These are phyloP conservation scores for Osmoderma eremita DNA, from an alignment of 2,888 invertebrate species.

Conservation along the genomic window DNA sequence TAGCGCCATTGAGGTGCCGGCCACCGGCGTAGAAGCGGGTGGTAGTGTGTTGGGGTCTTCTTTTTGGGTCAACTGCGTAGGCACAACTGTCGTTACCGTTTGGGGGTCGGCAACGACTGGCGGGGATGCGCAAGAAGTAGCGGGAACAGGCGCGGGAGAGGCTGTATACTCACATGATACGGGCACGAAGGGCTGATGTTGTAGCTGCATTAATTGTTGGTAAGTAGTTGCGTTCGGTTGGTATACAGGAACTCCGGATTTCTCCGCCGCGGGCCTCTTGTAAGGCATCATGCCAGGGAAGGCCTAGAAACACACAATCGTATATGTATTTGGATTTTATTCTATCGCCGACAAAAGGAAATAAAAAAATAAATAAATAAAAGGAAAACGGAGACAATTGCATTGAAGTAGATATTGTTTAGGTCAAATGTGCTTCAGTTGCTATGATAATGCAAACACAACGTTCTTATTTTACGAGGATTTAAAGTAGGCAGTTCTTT, in stretches of 20 bases:
- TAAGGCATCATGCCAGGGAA: conserved; percentile 96
- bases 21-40: conserved; percentile 50
- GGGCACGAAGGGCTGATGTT: conserved; percentile 96
- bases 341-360: too few relatives aligned
- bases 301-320: conserved; percentile 68
- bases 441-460: too few relatives aligned
- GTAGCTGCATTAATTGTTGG: conserved; percentile 94
- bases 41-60: conserved; percentile 53
- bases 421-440: too few relatives aligned
- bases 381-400: conserved; percentile 47
- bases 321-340: background rate
- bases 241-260: conserved; percentile 96
- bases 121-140: conserved; percentile 56
- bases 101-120: conserved; percentile 54
- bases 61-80: conserved; percentile 57
- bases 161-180: conserved; percentile 98
- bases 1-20: conserved; percentile 46
- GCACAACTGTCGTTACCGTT: conserved; percentile 48
- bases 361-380: conserved; percentile 48
- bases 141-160: conserved; percentile 68
- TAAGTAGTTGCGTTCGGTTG: conserved; percentile 89
- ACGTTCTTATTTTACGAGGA: too few relatives aligned
- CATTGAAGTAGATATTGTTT: too few relatives aligned
- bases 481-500: too few relatives aligned
- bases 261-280: conserved; percentile 95